Conservation (phyloP, 2,888 invertebrate genomes). For the Electrophaes corylata region DNA sequence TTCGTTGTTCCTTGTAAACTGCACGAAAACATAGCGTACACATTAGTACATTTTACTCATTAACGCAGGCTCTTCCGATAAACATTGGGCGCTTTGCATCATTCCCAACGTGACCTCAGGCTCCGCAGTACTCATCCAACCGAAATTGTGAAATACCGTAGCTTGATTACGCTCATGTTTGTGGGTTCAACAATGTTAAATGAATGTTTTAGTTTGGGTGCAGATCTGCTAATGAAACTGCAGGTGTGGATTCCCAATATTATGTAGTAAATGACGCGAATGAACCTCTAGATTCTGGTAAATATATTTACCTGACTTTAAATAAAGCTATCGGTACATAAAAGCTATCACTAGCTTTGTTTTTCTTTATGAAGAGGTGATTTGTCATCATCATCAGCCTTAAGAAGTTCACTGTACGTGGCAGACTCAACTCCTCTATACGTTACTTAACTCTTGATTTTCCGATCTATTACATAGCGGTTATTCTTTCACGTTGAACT, state of each 20-base stretch:
- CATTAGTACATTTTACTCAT: neutral
- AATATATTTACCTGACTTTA: neutral
- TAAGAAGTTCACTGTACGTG: no score
- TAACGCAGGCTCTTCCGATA: neutral
- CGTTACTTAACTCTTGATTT: no score
- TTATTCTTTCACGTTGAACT: no score
- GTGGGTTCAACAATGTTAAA: conserved; percentile 29
- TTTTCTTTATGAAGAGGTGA: no score
- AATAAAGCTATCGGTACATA: neutral
- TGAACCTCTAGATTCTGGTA: neutral
- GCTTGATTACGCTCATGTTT: conserved; percentile 43
- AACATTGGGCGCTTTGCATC: conserved; percentile 11
- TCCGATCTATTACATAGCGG: no score
- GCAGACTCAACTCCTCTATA: no score
- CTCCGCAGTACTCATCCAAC: conserved; percentile 1
- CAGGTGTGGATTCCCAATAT: conserved; percentile 11
- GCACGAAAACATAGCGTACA: neutral
- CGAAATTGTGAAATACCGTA: conserved; percentile 21
- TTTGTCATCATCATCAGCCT: no score
- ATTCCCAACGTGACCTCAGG: conserved; percentile 16
- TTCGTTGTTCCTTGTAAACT: no score
- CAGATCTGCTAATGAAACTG: conserved; percentile 17
- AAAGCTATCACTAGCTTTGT: no score
- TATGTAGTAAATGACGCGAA: neutral
- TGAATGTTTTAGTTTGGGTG: conserved; percentile 30